A percentile compares a stretch with the other conserved stretches of the same genome.
Evolutionary conservation across 2,797 vertebrate genomes (phyloP).

Genomic region (Choloepus didactylus): DNA sequence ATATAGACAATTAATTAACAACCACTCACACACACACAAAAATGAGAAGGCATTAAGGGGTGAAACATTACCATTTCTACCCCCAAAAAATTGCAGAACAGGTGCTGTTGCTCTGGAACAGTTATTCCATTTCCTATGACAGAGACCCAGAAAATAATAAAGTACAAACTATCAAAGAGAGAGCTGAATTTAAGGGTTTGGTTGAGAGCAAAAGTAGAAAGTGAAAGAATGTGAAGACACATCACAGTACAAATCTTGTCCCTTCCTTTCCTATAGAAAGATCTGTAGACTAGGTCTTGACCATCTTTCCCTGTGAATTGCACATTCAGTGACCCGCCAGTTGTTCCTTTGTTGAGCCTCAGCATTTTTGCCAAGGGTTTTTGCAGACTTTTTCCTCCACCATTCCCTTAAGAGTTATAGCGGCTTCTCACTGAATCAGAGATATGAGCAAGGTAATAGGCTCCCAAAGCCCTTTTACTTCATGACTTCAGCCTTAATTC

Average conservation of each 20-base stretch:
- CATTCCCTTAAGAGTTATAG: neutral
- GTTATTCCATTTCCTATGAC: neutral
- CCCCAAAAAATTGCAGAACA: neutral
- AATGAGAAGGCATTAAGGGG: neutral
- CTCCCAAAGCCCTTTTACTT: neutral
- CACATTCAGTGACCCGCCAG: neutral
- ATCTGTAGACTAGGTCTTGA: neutral
- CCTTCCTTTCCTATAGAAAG: neutral
- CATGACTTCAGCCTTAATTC: neutral
- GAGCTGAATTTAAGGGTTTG: neutral
- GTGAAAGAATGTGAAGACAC: neutral
- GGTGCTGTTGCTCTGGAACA: neutral
- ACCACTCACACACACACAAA: no score
- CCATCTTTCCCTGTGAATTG: neutral
- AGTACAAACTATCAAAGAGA: neutral
- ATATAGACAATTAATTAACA: no score
- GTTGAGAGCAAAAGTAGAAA: neutral
- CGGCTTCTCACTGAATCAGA: neutral
- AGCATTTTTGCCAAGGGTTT: neutral
- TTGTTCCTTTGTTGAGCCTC: neutral
- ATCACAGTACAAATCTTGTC: neutral
- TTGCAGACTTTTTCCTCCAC: neutral
- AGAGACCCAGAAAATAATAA: neutral
- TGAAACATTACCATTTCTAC: neutral
- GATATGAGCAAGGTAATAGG: neutral